A percentile compares a stretch with the other conserved stretches of the same genome.
Conservation (phyloP, 2,888 invertebrate species). For the Cerceris ruficornis region DNA sequence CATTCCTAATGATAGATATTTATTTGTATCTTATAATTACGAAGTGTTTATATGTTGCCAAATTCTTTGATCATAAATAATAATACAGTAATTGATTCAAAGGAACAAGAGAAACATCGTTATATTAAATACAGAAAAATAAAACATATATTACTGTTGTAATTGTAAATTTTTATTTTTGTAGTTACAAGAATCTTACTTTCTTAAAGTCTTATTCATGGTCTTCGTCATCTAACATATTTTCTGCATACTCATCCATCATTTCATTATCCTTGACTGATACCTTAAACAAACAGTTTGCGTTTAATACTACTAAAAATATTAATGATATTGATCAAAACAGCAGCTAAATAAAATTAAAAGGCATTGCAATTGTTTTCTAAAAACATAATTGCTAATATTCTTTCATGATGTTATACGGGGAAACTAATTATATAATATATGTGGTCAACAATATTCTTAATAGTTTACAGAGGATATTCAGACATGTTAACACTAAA, state of each 20-base stretch:
- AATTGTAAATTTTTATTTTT: slow-evolving; percentile 13
- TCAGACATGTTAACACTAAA: no score
- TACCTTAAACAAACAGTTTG: slow-evolving; percentile 72
- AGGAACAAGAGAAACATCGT: slow-evolving; percentile 1
- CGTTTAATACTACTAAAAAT: slow-evolving; percentile 11
- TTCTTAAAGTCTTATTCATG: slow-evolving; percentile 55
- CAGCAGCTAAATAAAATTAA: neutral
- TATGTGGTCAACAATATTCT: no score
- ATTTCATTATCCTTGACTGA: slow-evolving; percentile 67
- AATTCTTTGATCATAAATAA: slow-evolving; percentile 12
- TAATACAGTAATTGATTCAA: slow-evolving; percentile 6
- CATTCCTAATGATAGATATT: slow-evolving; percentile 61
- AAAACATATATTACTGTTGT: slow-evolving; percentile 17
- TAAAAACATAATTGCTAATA: neutral
- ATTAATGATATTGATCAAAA: neutral
- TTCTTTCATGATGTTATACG: neutral
- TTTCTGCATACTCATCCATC: slow-evolving; percentile 63
- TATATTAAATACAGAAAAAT: slow-evolving; percentile 21
- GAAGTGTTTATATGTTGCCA: slow-evolving; percentile 24
- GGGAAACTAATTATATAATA: no score
- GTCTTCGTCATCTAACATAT: slow-evolving; percentile 67
- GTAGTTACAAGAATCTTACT: slow-evolving; percentile 11
- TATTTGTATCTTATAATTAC: slow-evolving; percentile 55
- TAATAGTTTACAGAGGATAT: no score
- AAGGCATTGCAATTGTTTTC: neutral